phyloP scores from a whole-genome alignment of 2,888 invertebrate species.

The Drosophila neoperkinsi region DNA sequence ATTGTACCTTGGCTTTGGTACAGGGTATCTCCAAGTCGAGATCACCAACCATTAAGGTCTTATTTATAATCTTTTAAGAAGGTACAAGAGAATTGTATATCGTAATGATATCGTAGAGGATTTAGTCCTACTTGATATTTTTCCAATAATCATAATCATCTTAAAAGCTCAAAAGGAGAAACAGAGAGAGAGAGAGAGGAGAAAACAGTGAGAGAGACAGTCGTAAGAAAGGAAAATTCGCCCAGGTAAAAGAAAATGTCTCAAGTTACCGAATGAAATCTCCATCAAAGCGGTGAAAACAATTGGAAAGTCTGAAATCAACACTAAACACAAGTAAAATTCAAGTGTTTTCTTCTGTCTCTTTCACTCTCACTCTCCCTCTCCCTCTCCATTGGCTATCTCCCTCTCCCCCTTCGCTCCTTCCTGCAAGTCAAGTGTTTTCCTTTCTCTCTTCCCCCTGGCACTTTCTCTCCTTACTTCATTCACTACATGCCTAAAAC shows the following conservation, averaged over 20 bases:
- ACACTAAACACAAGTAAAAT: background rate
- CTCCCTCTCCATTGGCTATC: background rate
- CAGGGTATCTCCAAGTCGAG: too few species aligned
- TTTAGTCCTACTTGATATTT: too few species aligned
- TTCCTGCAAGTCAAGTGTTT: slow-evolving; percentile 7
- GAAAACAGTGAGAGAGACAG: background rate
- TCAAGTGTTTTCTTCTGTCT: slow-evolving; percentile 11
- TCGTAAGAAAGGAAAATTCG: background rate
- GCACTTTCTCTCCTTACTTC: slow-evolving; percentile 15
- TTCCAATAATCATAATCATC: too few species aligned
- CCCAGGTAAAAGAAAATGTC: background rate
- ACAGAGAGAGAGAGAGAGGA: background rate
- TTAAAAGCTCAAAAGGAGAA: background rate
- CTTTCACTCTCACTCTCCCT: background rate
- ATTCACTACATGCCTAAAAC: slow-evolving; percentile 65
- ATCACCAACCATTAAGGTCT: too few species aligned
- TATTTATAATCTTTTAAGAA: too few species aligned
- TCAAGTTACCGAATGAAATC: background rate
- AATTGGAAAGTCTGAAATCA: background rate
- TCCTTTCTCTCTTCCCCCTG: background rate
- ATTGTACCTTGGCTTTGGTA: too few species aligned
- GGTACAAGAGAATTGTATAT: too few species aligned
- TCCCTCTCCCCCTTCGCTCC: background rate
- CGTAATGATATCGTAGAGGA: too few species aligned
- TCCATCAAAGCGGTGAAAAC: background rate